Base-by-base conservation (phyloP, 1,140 invertebrate genomes). In the Eupristina koningsbergeri region DNA sequence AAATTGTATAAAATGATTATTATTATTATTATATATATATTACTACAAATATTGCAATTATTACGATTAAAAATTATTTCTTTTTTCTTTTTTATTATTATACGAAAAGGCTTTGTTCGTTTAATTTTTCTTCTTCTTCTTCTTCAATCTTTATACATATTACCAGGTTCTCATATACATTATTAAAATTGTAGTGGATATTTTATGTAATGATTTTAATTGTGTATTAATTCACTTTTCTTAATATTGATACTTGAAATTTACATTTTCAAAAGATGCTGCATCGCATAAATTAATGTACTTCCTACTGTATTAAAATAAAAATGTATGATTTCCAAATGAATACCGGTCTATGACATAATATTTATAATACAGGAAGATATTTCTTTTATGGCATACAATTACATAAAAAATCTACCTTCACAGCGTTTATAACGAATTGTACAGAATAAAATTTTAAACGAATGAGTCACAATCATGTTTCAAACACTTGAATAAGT, bases 1-100 rank as follows among this genome's bases (percentile, higher is more conserved):
- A 9, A 39, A 75, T 53, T 75, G 45, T 75, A 13, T 31, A 13
- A 41, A 75, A 34, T 50, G 50, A 75, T 71, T 71, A 41, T n/a
- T n/a, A n/a, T n/a, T n/a, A n/a, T n/a, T n/a, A n/a, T n/a, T n/a
- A n/a, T n/a, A n/a, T 41, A 39, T 41, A 71, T 71, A 41, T n/a
- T 71, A 3, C 36, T 17, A 17, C 6, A 17, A 31, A 74, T 6
- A 74, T 1, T 34, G 22, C 29, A 19, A 34, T 74, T 74, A 74
- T 50, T 50, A 74, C 45, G 17, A 50, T 9, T 8, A 29, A 45
- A 50, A 50, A 74, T 5, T 26, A 11, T 31, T 22, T 34, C 36
- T n/a, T n/a, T n/a, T n/a, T n/a, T n/a, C n/a, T n/a, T n/a, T n/a
- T 71, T 19, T 26, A 71, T n/a, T 41, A 41, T 71, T 41, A 71